Evolutionary conservation across 2,888 invertebrate species (phyloP), one percentile per base, ranked within the genome.

Genomic region (Aspidiotus destructor): DNA sequence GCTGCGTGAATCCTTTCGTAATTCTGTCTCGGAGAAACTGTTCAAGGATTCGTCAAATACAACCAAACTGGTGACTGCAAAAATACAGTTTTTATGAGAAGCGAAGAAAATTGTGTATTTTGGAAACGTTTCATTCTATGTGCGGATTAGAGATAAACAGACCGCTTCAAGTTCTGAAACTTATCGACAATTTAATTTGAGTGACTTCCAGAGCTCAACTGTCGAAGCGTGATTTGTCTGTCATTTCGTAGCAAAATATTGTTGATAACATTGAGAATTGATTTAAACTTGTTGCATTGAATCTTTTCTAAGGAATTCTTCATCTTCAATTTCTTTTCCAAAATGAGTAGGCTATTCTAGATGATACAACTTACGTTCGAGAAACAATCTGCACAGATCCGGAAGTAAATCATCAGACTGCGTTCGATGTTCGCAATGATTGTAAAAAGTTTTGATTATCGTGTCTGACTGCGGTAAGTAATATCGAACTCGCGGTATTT

Each of bases 41-140:
- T 86, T 78, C 72, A 92, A 80, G 68, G 84, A 81, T 71, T 83
- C 81, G 74, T 87, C 86, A 73, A 92, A 87, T 0, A 86, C 85
- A 40, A 88, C 81, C 60, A 83, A 76, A 69, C 88, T 87, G 41
- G 86, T 87, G 71, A 91, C 91, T 92, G 76, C 73, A 83, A 82
- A n/a, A 65, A 69, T 65, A 57, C 28, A 28, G 28, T 28, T 28
- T 28, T 28, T 5, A 28, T 28, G 28, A 28, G 28, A 28, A 28
- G 28, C 2, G 28, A 28, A 28, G 28, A 5, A 28, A 28, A 28
- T 28, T 5, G 28, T 28, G 28, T 28, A 28, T 28, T 28, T 28
- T 28, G 28, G 28, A 28, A 28, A 28, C 1, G 28, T 28, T 28
- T 28, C 5, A 28, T 1, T 28, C 28, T 28, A 28, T 5, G 28